phyloP scores from a whole-genome alignment of 2,888 invertebrate genomes.

The Serripes groenlandicus region DNA sequence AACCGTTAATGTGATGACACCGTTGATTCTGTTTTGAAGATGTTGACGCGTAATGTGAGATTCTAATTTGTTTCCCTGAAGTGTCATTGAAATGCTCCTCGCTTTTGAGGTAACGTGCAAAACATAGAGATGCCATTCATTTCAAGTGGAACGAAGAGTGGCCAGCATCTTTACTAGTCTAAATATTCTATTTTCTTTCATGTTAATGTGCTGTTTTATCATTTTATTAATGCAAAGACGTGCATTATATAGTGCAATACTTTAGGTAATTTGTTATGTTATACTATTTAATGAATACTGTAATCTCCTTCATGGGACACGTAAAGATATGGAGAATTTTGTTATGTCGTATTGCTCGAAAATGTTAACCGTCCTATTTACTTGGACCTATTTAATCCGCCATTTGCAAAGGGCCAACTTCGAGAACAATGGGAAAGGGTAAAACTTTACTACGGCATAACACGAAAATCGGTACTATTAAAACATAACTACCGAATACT shows the following conservation, averaged over 20 bases:
- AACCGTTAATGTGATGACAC: no score
- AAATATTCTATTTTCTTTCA: not conserved
- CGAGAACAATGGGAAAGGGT: no score
- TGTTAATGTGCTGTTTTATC: conserved; percentile 3
- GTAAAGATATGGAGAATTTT: no score
- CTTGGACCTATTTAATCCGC: no score
- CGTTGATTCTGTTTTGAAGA: not conserved
- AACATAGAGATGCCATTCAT: not conserved
- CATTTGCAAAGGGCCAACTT: no score
- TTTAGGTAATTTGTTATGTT: not conserved
- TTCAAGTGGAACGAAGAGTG: conserved; percentile 3
- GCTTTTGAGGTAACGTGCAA: not conserved
- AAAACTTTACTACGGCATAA: no score
- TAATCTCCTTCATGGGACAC: no score
- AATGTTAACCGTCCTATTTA: no score
- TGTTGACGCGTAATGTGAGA: conserved; percentile 14
- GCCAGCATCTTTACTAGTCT: not conserved
- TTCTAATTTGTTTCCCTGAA: conserved; percentile 10
- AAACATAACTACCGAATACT: no score
- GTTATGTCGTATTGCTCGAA: no score
- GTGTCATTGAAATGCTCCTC: not conserved
- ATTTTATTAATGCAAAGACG: not conserved
- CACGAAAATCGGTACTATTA: no score
- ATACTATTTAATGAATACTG: no score
- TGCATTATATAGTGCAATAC: not conserved